Conservation (phyloP, 2,113 vertebrate species). For the Acrocephalus kingi region DNA sequence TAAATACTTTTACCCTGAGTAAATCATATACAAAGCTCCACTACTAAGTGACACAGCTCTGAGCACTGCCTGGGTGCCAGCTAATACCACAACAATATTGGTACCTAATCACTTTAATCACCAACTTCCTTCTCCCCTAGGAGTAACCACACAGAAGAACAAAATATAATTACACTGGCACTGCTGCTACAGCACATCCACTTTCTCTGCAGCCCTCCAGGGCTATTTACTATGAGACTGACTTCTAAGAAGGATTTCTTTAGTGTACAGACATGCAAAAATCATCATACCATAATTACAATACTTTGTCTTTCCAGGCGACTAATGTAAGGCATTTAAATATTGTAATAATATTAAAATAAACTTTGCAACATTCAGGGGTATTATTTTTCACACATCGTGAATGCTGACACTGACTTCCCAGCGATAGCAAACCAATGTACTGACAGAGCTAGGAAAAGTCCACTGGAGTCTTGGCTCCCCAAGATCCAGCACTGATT, state of each 20-base stretch:
- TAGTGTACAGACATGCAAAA: background rate
- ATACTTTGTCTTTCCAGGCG: background rate
- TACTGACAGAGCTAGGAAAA: background rate
- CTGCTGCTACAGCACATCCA: slow-evolving; percentile 21
- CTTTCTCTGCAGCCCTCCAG: background rate
- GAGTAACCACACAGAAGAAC: background rate
- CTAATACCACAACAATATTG: background rate
- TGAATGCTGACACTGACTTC: background rate
- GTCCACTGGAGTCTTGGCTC: background rate
- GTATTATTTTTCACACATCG: background rate
- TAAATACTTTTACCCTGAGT: background rate
- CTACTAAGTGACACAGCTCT: background rate
- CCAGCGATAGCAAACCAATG: background rate
- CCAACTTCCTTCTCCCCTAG: background rate
- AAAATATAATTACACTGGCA: slow-evolving; percentile 33
- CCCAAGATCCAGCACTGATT: background rate
- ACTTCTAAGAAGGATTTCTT: background rate
- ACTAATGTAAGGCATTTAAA: background rate
- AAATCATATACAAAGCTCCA: background rate
- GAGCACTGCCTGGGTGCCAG: background rate
- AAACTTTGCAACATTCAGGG: background rate
- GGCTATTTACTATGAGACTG: background rate
- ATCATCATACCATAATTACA: background rate
- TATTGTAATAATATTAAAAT: background rate
- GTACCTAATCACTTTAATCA: slow-evolving; percentile 52